Base-by-base conservation (phyloP, 2,113 vertebrate species). In the Emberiza fucata region DNA sequence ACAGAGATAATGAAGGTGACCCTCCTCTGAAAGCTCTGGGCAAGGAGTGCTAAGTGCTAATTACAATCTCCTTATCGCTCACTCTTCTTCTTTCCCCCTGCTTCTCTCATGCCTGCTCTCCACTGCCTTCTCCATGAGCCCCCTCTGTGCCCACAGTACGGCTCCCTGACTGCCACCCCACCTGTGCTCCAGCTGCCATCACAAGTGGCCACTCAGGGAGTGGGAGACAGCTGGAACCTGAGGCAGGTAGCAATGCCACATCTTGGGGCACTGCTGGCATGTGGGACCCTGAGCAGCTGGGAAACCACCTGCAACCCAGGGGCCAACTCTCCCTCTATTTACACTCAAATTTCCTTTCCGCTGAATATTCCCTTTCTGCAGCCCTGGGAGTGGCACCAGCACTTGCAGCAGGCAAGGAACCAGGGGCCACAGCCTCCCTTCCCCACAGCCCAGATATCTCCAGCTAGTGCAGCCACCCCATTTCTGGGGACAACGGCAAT, bases 1-100 rank as follows among this genome's bases (percentile, higher is more conserved):
- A 69, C 54, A 90, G 85, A 93, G 79, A 88, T 94, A 94, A 91
- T 45, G 65, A 90, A 90, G 65, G 57, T 93, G 87, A 94, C 92
- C 61, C 79, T 86, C 57, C 59, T 82, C 25, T 35, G 71, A 70
- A 73, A 86, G 59, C 90, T 86, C 59, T 24, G 42, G 12, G 28
- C 0, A 0, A 86, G 47, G 29, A 88, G 16, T 0, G 0, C n/a
- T 64, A 51, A 92, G 37, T 22, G 28, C 75, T 94, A 88, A 97
- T 95, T 94, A 94, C 42, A 85, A 44, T 11, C 22, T 47, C 1
- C 2, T 92, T 92, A 83, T 77, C 75, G 48, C 48, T 81, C 47
- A 25, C 18, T 57, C 51, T 53, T 31, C 68, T 54, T 15, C 53
- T 79, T 35, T 44, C 29, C n/a, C 75, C 35, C 44, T 22, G 13